Conservation (phyloP, 2,113 vertebrate species). For the Pristiophorus japonicus region DNA sequence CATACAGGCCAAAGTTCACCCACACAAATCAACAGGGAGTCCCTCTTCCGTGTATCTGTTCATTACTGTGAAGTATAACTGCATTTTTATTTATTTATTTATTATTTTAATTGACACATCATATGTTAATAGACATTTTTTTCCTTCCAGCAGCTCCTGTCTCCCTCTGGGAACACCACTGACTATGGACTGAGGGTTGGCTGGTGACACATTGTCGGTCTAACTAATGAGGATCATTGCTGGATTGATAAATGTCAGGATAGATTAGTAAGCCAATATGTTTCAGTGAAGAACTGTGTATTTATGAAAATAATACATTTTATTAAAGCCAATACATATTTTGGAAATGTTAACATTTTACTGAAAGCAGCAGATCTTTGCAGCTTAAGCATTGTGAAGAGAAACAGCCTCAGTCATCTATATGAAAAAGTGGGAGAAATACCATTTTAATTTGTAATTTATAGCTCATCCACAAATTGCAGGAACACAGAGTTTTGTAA, state of each 20-base stretch:
- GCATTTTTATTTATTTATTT: conserved; percentile 24
- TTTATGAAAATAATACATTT: background rate
- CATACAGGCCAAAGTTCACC: background rate
- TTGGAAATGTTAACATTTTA: background rate
- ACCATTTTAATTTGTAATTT: background rate
- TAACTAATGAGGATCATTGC: conserved; percentile 20
- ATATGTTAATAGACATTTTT: conserved; percentile 25
- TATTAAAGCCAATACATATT: background rate
- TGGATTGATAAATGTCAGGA: conserved; percentile 28
- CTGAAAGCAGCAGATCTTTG: background rate
- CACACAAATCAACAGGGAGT: conserved; percentile 2
- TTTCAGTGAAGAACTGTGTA: background rate
- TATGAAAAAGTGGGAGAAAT: background rate
- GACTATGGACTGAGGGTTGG: conserved; percentile 12
- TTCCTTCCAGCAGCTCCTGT: background rate
- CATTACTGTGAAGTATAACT: conserved; percentile 6
- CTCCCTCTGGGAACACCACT: conserved; percentile 27
- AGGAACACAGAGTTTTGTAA: background rate
- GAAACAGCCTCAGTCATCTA: background rate
- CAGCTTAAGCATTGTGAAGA: background rate
- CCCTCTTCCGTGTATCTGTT: background rate
- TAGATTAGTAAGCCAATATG: conserved; percentile 10
- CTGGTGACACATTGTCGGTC: conserved; percentile 10
- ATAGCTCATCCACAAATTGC: background rate
- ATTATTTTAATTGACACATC: conserved; percentile 23